A percentile compares a stretch with the other conserved stretches of the same genome.
phyloP scores from a whole-genome alignment of 2,113 vertebrate genomes.

The Bolborhynchus lineola region DNA sequence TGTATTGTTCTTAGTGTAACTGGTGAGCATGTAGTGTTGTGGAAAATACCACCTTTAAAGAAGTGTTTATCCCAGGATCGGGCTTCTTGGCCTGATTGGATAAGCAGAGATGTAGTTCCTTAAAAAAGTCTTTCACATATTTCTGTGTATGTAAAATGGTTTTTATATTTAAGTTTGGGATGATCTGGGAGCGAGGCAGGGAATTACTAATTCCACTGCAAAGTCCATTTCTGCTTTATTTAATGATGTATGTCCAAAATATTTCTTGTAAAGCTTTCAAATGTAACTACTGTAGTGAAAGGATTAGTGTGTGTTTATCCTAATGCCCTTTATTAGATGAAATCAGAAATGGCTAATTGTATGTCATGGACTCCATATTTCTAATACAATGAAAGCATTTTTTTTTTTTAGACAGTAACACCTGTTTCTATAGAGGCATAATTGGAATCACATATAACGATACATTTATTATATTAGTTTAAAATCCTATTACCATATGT shows the following conservation, averaged over 20 bases:
- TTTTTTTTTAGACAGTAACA: neutral
- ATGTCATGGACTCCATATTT: neutral
- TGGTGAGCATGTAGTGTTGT: neutral
- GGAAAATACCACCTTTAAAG: constrained; percentile 1
- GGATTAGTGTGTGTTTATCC: neutral
- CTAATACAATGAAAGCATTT: neutral
- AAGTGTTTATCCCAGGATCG: neutral
- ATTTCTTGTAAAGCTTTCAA: neutral
- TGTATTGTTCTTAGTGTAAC: neutral
- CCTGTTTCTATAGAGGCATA: neutral
- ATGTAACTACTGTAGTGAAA: neutral
- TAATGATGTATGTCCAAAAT: neutral
- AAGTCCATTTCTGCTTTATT: neutral
- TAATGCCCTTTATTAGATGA: neutral
- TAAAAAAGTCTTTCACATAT: neutral
- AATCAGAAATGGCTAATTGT: neutral
- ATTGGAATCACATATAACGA: neutral
- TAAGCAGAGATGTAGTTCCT: neutral
- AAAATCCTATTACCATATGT: neutral
- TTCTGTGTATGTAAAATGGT: neutral
- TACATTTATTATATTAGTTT: neutral
- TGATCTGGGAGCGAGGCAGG: neutral
- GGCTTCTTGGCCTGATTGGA: neutral
- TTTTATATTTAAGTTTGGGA: neutral
- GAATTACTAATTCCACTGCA: neutral